Conservation (phyloP, 1,140 invertebrate genomes). For the Theocolax elegans region DNA sequence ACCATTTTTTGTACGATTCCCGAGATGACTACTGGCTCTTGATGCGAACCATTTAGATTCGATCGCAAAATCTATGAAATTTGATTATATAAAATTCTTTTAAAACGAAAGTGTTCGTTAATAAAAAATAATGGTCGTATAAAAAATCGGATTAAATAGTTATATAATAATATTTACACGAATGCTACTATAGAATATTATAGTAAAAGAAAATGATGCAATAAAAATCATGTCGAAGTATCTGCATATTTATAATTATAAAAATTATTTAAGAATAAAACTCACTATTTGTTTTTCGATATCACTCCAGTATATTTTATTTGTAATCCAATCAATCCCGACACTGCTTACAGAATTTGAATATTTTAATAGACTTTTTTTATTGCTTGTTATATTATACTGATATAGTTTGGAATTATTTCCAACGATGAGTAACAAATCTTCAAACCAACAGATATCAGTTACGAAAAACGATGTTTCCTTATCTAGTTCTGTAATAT, state of each 20-base stretch:
- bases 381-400: conserved; percentile 75
- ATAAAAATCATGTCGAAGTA: too few species aligned
- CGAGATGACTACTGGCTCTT: conserved; percentile 81
- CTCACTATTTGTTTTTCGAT: conserved; percentile 82
- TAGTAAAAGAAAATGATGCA: too few species aligned
- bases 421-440: conserved; percentile 78
- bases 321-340: conserved; percentile 89
- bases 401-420: conserved; percentile 78
- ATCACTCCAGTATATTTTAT: conserved; percentile 90
- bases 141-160: too few species aligned
- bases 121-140: too few species aligned
- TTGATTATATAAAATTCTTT: conserved; percentile 6
- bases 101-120: too few species aligned
- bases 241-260: too few species aligned
- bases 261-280: conserved; percentile 37
- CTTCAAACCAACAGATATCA: conserved; percentile 77
- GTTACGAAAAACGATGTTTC: conserved; percentile 70
- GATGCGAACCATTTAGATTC: conserved; percentile 74
- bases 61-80: conserved; percentile 73
- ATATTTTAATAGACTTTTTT: conserved; percentile 71
- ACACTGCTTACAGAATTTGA: conserved; percentile 78
- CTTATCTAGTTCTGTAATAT: conserved; percentile 67
- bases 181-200: too few species aligned
- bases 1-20: conserved; percentile 83
- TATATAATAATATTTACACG: too few species aligned